These are phyloP conservation scores for Cephus sareptanus DNA, from an alignment of 2,888 invertebrate species.

Conservation along the genomic window DNA sequence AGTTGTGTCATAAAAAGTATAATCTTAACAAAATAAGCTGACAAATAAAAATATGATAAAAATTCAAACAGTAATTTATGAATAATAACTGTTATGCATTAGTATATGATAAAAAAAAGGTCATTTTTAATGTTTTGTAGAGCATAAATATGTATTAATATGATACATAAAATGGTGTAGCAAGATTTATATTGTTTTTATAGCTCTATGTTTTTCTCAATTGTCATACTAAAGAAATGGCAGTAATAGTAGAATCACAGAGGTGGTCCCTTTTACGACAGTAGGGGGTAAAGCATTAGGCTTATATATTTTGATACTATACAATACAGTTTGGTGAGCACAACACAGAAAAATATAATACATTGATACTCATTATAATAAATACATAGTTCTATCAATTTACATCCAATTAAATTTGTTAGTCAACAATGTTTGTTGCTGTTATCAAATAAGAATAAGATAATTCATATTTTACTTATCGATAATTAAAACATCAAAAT, in stretches of 20 bases:
- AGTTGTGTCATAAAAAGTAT: not conserved
- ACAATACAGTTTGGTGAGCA: not conserved
- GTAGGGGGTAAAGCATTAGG: not conserved
- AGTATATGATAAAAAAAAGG: too few species aligned
- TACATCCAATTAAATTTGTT: not conserved
- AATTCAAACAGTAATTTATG: not conserved
- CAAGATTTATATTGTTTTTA: not conserved
- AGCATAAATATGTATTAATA: too few species aligned
- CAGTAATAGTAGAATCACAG: conserved; percentile 7
- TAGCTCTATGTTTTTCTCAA: not conserved
- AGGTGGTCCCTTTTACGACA: conserved; percentile 18
- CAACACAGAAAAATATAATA: not conserved
- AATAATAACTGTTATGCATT: not conserved
- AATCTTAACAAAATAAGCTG: not conserved
- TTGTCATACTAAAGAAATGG: not conserved
- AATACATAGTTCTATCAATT: not conserved
- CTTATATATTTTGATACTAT: not conserved
- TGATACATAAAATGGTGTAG: not conserved
- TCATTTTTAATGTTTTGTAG: too few species aligned
- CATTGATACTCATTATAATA: not conserved
- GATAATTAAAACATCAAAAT: not conserved
- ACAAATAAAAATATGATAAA: not conserved
- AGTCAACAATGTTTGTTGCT: not conserved
- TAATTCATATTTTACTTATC: not conserved
- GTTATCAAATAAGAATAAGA: not conserved